Conservation (phyloP, 2,888 invertebrate species). For the Stictocephala bisonia region DNA sequence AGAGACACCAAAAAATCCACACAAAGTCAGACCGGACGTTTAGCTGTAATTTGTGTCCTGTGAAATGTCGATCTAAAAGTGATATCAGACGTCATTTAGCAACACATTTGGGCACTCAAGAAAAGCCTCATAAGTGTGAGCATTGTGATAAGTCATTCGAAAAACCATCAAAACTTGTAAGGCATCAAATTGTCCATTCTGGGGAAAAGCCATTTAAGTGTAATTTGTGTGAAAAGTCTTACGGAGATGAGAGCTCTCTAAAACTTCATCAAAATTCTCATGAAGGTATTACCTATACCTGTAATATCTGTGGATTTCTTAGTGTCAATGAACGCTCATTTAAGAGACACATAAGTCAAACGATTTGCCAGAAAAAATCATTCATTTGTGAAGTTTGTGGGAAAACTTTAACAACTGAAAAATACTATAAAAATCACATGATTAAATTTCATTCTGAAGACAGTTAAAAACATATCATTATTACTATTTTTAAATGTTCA, state of each 20-base stretch:
- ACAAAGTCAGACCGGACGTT: background rate
- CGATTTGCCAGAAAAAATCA: no score
- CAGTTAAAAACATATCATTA: no score
- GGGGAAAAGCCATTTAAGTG: background rate
- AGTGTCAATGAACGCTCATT: no score
- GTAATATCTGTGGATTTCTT: no score
- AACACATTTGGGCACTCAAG: background rate
- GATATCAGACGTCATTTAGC: background rate
- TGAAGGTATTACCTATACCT: no score
- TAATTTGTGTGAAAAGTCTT: constrained; percentile 5
- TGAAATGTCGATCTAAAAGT: constrained; percentile 3
- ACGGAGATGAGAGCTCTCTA: background rate
- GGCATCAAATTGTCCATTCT: constrained; percentile 1
- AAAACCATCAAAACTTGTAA: background rate
- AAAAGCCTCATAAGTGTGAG: background rate
- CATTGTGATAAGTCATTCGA: background rate
- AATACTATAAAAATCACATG: no score
- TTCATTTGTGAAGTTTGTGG: no score
- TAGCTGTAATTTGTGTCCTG: background rate
- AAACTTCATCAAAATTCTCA: constrained; percentile 7
- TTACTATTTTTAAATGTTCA: no score
- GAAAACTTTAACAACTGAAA: no score
- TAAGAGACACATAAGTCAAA: no score
- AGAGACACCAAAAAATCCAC: background rate
- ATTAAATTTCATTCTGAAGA: no score